Evolutionary conservation across 2,888 invertebrate genomes (phyloP).

Genomic region (Diploptera punctata): DNA sequence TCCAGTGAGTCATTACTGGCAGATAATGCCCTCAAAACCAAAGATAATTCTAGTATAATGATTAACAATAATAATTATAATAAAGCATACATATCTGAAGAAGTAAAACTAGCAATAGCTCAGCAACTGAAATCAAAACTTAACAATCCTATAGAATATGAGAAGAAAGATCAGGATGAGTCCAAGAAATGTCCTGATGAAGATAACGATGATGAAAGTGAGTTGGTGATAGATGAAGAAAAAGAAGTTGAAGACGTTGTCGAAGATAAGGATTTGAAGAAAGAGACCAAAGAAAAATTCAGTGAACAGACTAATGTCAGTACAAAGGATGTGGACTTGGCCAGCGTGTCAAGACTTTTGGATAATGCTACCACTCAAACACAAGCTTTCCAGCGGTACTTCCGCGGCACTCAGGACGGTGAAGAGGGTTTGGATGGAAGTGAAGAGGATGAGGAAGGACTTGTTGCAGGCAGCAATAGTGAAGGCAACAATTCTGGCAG

Average conservation of each 20-base stretch:
- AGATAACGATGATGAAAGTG: constrained; percentile 28
- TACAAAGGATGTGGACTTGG: constrained; percentile 63
- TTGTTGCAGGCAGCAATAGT: constrained; percentile 77
- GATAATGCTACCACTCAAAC: constrained; percentile 72
- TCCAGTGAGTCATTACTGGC: constrained; percentile 40
- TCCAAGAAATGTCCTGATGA: neutral
- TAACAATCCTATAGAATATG: constrained; percentile 59
- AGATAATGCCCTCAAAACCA: constrained; percentile 40
- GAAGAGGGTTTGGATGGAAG: constrained; percentile 48
- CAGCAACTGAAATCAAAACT: constrained; percentile 69
- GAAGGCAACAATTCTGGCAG: constrained; percentile 85
- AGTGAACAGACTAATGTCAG: neutral
- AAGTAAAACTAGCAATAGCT: constrained; percentile 79
- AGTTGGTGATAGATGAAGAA: constrained; percentile 72
- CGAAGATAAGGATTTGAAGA: constrained; percentile 52
- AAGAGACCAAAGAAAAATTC: constrained; percentile 45
- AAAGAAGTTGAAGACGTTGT: constrained; percentile 58
- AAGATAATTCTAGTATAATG: constrained; percentile 40
- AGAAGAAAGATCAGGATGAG: constrained; percentile 55
- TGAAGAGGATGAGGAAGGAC: constrained; percentile 71
- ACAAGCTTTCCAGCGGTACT: constrained; percentile 69
- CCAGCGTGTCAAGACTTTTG: constrained; percentile 76
- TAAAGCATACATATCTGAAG: constrained; percentile 61
- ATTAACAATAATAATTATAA: constrained; percentile 35
- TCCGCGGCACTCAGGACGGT: constrained; percentile 54